Conservation (phyloP, 2,113 vertebrate genomes). For the Gymnarchus niloticus region DNA sequence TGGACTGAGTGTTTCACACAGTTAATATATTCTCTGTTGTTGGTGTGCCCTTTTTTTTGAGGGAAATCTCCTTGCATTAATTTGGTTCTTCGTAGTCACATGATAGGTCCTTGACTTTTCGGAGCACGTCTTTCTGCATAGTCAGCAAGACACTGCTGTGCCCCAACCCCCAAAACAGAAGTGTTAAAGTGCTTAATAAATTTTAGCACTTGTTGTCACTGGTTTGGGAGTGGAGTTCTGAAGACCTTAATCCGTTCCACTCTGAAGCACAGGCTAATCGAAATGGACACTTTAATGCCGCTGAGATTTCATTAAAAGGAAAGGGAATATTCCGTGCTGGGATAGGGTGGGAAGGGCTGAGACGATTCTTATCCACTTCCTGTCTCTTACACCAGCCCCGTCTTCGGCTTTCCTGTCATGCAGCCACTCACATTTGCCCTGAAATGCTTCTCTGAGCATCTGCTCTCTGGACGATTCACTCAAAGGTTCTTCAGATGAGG, state of each 20-base stretch:
- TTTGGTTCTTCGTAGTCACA: background rate
- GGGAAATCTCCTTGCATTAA: background rate
- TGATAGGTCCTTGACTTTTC: background rate
- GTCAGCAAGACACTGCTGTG: background rate
- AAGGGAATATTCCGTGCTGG: conserved; percentile 15
- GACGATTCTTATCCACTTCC: background rate
- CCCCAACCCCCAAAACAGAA: background rate
- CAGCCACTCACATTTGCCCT: background rate
- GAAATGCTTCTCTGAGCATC: background rate
- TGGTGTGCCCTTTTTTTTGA: background rate
- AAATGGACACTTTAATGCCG: conserved; percentile 25
- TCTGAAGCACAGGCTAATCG: conserved; percentile 32
- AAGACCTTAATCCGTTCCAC: conserved; percentile 39
- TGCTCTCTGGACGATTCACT: background rate
- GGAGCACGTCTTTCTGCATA: background rate
- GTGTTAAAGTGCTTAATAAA: background rate
- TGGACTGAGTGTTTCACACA: too few species aligned
- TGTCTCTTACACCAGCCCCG: background rate
- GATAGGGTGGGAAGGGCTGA: background rate
- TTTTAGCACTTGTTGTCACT: background rate
- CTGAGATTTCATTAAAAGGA: conserved; percentile 24
- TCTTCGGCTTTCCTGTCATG: background rate
- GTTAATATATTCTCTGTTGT: too few species aligned
- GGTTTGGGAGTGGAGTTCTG: background rate
- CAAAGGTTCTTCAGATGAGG: background rate